These are phyloP conservation scores for Sciurus carolinensis DNA, from an alignment of 2,797 vertebrate genomes.

Conservation along the genomic window DNA sequence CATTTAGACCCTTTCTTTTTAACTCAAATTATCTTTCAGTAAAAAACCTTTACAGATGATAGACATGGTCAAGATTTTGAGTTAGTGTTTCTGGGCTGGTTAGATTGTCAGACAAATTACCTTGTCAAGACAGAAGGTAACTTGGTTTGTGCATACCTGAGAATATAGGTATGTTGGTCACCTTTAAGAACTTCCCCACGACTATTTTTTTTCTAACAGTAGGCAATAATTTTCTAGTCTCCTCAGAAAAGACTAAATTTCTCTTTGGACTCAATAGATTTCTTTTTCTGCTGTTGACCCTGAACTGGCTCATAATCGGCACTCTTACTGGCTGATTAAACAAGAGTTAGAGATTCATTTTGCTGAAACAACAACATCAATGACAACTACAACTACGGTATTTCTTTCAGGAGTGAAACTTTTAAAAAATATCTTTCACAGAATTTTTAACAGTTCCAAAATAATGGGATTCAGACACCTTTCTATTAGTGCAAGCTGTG, in stretches of 20 bases:
- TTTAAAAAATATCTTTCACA: neutral
- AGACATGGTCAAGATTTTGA: neutral
- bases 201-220: constrained; percentile 12
- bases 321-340: neutral
- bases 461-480: neutral
- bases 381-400: neutral
- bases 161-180: neutral
- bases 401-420: neutral
- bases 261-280: neutral
- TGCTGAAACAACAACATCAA: neutral
- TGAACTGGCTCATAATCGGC: neutral
- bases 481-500: neutral
- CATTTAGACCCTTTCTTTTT: neutral
- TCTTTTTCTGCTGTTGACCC: neutral
- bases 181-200: constrained; percentile 5
- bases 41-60: neutral
- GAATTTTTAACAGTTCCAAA: neutral
- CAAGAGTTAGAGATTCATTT: neutral
- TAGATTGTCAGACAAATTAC: neutral
- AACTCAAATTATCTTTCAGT: neutral
- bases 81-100: neutral
- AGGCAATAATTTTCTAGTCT: constrained; percentile 1
- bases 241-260: constrained; percentile 15
- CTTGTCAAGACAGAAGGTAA: neutral
- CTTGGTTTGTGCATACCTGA: neutral